Evolutionary conservation across 1,140 invertebrate species (phyloP).

Genomic region (Saccostrea cuccullata): DNA sequence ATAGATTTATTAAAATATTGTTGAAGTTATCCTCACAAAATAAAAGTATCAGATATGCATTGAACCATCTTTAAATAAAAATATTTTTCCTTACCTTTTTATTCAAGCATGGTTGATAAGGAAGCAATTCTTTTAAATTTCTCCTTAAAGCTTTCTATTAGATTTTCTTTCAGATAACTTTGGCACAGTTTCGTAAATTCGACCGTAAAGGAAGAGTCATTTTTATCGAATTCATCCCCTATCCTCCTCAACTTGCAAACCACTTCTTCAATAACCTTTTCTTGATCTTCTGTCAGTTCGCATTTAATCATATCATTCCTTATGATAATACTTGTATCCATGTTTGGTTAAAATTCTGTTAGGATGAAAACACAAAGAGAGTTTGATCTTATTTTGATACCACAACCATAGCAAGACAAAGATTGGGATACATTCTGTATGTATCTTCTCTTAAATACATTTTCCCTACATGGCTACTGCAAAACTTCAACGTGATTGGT

Average conservation of each 20-base stretch:
- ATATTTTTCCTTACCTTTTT: not conserved
- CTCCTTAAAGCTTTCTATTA: not conserved
- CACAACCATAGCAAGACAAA: not conserved
- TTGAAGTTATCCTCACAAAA: too few species aligned
- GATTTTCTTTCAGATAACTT: not conserved
- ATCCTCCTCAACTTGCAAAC: not conserved
- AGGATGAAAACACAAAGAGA: not conserved
- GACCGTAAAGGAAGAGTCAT: not conserved
- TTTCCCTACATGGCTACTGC: not conserved
- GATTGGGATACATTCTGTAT: not conserved
- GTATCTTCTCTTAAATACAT: not conserved
- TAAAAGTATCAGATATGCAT: too few species aligned
- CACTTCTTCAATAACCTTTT: not conserved
- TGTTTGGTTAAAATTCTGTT: not conserved
- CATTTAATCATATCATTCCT: not conserved
- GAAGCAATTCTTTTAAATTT: not conserved
- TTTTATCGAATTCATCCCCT: slow-evolving; percentile 12
- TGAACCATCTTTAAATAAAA: too few species aligned
- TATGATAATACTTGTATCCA: not conserved
- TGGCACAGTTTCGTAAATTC: not conserved
- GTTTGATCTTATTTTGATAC: not conserved
- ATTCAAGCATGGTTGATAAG: not conserved
- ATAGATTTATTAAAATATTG: too few species aligned
- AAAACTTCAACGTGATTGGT: not conserved
- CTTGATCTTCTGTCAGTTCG: not conserved